A percentile compares a stretch with the other conserved stretches of the same genome.
These are phyloP conservation scores for Seriola dumerili DNA, from an alignment of 2,113 vertebrate species.

Conservation along the genomic window DNA sequence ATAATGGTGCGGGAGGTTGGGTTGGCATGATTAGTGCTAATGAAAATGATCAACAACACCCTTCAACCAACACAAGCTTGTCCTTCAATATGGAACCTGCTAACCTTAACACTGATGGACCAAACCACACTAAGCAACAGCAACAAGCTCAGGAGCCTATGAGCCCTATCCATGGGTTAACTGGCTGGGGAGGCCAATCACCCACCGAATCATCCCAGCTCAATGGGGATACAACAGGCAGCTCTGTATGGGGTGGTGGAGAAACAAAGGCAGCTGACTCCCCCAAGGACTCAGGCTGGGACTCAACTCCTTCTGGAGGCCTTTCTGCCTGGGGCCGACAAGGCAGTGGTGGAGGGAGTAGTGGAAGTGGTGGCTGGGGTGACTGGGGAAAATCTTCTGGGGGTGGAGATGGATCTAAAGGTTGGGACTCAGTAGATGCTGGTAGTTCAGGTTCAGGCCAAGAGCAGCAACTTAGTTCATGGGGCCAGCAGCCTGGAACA, in stretches of 20 bases:
- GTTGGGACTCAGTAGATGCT: constrained; percentile 87
- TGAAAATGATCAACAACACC: constrained; percentile 92
- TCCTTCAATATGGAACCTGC: constrained; percentile 97
- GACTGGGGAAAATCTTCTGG: constrained; percentile 82
- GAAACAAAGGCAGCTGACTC: constrained; percentile 84
- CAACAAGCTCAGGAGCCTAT: constrained; percentile 84
- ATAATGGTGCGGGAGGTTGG: constrained; percentile 88
- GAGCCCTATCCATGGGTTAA: constrained; percentile 93
- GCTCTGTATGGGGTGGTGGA: constrained; percentile 93
- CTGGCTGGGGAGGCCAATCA: constrained; percentile 96
- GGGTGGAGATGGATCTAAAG: constrained; percentile 87
- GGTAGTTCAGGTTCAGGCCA: constrained; percentile 76
- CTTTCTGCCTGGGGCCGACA: constrained; percentile 90
- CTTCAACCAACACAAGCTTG: constrained; percentile 91
- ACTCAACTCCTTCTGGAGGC: constrained; percentile 89
- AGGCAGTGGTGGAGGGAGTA: constrained; percentile 84
- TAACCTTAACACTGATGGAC: constrained; percentile 97
- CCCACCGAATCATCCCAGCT: constrained; percentile 88
- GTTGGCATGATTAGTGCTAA: constrained; percentile 92
- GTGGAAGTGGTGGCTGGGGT: constrained; percentile 89
- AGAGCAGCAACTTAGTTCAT: constrained; percentile 86
- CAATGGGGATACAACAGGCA: constrained; percentile 83
- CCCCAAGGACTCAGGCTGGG: constrained; percentile 89
- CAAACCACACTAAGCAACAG: constrained; percentile 93
- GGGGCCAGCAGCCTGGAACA: constrained; percentile 86